phyloP scores from a whole-genome alignment of 2,888 invertebrate species.

The Steinernema hermaphroditum region DNA sequence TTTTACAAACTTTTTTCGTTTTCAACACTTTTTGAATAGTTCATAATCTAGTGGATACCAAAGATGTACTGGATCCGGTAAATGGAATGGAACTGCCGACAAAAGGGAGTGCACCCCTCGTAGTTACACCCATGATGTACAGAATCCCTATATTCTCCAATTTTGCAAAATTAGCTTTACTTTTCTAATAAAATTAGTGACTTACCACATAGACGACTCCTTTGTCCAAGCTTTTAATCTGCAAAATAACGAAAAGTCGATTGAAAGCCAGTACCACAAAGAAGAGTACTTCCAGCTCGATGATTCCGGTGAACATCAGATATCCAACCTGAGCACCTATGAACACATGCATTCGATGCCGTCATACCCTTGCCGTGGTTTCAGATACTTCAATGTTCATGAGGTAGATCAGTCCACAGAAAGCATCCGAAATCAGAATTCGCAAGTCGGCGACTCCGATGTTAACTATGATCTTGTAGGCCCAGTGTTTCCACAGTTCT shows the following conservation, averaged over 20 bases:
- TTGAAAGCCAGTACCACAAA: not conserved
- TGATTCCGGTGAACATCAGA: slow-evolving; percentile 5
- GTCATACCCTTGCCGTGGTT: not conserved
- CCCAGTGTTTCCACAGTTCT: slow-evolving; percentile 17
- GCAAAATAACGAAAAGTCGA: not conserved
- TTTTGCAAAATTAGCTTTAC: too few species aligned
- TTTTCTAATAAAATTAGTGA: too few species aligned
- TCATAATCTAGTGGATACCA: too few species aligned
- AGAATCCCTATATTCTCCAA: too few species aligned
- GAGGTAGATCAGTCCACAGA: not conserved
- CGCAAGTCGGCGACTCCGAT: not conserved
- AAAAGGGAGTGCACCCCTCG: too few species aligned
- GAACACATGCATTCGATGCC: not conserved
- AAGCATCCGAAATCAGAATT: not conserved
- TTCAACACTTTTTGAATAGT: too few species aligned
- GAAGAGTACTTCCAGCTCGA: slow-evolving; percentile 10
- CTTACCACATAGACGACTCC: not conserved
- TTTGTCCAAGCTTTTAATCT: not conserved
- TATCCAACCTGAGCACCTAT: not conserved
- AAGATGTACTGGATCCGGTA: too few species aligned
- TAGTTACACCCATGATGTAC: too few species aligned
- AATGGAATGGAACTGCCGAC: too few species aligned
- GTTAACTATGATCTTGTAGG: not conserved
- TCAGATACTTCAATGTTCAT: not conserved
- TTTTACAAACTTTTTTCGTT: too few species aligned